Conservation (phyloP, 2,113 vertebrate species). For the Percina caprodes region DNA sequence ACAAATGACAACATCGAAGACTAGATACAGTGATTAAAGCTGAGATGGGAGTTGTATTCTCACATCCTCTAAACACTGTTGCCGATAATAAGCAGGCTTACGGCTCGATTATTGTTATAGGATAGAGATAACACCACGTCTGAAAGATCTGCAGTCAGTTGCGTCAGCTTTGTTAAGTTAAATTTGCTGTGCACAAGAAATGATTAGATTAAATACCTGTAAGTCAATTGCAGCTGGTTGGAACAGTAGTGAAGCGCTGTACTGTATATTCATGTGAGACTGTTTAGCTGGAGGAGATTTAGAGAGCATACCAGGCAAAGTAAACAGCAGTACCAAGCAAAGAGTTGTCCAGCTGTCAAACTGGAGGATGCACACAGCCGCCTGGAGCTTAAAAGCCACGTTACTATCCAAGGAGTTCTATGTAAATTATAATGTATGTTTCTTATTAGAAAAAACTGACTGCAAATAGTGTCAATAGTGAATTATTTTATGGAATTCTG, state of each 20-base stretch:
- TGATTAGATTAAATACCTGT: slow-evolving; percentile 40
- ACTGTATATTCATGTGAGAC: neutral
- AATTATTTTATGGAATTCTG: too few species aligned
- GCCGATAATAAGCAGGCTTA: slow-evolving; percentile 45
- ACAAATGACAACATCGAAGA: slow-evolving; percentile 50
- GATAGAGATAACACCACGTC: neutral
- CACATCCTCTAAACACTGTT: slow-evolving; percentile 36
- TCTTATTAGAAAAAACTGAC: neutral
- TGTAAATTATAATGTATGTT: neutral
- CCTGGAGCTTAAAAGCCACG: neutral
- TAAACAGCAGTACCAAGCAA: slow-evolving; percentile 37
- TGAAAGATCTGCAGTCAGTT: slow-evolving; percentile 46
- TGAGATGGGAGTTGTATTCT: slow-evolving; percentile 15
- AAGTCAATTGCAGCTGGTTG: slow-evolving; percentile 28
- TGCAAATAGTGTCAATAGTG: neutral
- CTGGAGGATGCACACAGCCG: slow-evolving; percentile 14
- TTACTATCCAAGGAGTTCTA: neutral
- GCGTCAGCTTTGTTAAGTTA: slow-evolving; percentile 52
- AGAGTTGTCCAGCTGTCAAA: slow-evolving; percentile 13
- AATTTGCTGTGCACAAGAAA: slow-evolving; percentile 48
- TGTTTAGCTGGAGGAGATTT: slow-evolving; percentile 43
- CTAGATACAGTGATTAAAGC: slow-evolving; percentile 49
- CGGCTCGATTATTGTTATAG: slow-evolving; percentile 32
- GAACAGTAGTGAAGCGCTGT: neutral
- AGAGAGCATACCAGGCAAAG: slow-evolving; percentile 25